A percentile compares a stretch with the other conserved stretches of the same genome.
These are phyloP conservation scores for Hyles vespertilio DNA, from an alignment of 1,140 invertebrate genomes.

Conservation along the genomic window DNA sequence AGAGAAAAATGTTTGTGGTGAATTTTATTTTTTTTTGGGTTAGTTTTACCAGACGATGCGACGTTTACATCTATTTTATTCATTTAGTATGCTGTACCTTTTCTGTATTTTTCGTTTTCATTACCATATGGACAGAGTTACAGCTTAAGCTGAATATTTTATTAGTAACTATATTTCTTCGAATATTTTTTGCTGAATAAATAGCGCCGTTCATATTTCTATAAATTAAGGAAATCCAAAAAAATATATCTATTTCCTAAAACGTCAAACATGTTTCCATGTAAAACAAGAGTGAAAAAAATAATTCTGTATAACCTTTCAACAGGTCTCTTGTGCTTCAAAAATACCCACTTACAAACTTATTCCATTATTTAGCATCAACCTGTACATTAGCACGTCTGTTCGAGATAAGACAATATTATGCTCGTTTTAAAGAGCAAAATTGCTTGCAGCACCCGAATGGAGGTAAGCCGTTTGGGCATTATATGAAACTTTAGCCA, in stretches of 20 bases:
- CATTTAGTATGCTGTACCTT: too few species aligned
- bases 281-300: conserved; percentile 14
- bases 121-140: too few species aligned
- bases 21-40: too few species aligned
- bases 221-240: neutral
- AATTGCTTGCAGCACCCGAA: conserved; percentile 11
- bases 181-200: too few species aligned
- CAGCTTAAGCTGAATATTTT: too few species aligned
- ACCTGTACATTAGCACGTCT: conserved; percentile 23
- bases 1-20: too few species aligned
- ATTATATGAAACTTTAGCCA: conserved; percentile 45
- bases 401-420: conserved; percentile 8
- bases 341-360: conserved; percentile 36
- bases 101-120: too few species aligned
- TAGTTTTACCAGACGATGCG: too few species aligned
- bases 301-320: conserved; percentile 25
- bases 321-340: conserved; percentile 36
- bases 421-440: conserved; percentile 9
- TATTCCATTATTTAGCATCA: conserved; percentile 37
- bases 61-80: too few species aligned
- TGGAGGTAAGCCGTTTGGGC: conserved; percentile 17
- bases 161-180: too few species aligned
- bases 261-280: neutral
- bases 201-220: too few species aligned
- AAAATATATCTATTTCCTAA: conserved; percentile 1